Conservation (phyloP, 1,140 invertebrate genomes). For the Drosophila ogumai region DNA sequence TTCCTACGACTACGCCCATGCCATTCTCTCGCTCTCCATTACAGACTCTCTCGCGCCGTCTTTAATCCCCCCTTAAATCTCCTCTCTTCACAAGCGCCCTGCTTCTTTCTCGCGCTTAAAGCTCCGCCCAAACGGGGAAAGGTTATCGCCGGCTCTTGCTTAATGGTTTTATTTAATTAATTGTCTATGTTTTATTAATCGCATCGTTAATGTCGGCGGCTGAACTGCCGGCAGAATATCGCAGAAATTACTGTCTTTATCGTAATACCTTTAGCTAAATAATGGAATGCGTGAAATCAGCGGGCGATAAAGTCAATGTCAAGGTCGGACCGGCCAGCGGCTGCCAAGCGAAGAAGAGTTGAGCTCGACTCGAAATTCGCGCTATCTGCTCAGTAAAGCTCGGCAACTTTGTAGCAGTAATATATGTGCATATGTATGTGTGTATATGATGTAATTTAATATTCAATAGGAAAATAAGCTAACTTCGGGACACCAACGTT, state of each 20-base stretch:
- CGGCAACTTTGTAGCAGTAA: conserved; percentile 16
- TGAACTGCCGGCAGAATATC: background rate
- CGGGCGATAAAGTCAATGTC: conserved; percentile 20
- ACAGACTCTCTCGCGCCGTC: background rate
- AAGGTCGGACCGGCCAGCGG: conserved; percentile 17
- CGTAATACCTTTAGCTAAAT: background rate
- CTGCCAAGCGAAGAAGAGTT: conserved; percentile 2
- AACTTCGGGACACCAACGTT: background rate
- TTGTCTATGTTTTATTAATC: conserved; percentile 38
- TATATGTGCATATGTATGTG: background rate
- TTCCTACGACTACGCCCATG: background rate
- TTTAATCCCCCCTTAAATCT: background rate
- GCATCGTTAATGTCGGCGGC: conserved; percentile 8
- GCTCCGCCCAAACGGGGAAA: conserved; percentile 11
- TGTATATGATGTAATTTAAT: background rate
- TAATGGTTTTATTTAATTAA: conserved; percentile 43
- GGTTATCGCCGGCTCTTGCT: conserved; percentile 30
- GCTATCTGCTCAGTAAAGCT: conserved; percentile 20
- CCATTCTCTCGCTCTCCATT: background rate
- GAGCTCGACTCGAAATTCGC: background rate
- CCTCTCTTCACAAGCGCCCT: background rate
- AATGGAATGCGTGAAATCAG: conserved; percentile 14
- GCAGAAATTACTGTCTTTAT: conserved; percentile 5
- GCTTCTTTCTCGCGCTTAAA: conserved; percentile 16
- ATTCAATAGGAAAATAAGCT: background rate